Base-by-base conservation (phyloP, 2,888 invertebrate species). In the Monochamus alternatus region DNA sequence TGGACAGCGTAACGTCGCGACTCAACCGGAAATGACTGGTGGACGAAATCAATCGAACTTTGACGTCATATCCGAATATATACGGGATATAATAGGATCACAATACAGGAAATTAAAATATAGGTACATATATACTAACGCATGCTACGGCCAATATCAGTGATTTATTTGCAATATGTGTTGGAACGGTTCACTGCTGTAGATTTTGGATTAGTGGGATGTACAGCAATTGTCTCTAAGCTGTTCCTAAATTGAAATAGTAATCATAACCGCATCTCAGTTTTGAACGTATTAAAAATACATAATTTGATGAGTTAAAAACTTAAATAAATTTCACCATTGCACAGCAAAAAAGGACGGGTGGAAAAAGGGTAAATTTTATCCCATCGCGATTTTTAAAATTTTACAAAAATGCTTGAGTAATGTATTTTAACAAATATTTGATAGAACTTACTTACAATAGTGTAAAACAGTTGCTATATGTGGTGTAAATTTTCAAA, bases 81-180 rank as follows among this genome's bases (percentile, higher is more conserved):
- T 84, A 81, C 81, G 81, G 84, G 84, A 85, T 85, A 86, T 87
- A 87, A 88, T 87, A 84, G 87, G 84, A 85, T 83, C 85, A 86
- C 86, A 86, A 86, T 85, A 87, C 88, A 88, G 88, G 88, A 88
- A 88, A 88, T 88, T 88, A 88, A 88, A 88, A 88, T 87, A 85
- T 85, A 86, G 83, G 82, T 84, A 86, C 86, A 85, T 85, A 85
- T 84, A 85, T 12, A 14, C 81, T 80, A 78, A 70, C 75, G 76
- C 77, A 67, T 67, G 60, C 65, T 72, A 66, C 74, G 75, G 71
- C 75, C 75, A 72, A 77, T 77, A 75, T 75, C 74, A 76, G 70
- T 81, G 78, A 80, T 78, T 78, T 79, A 80, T 80, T 76, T 73
- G 60, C 31, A 69, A 43, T 62, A 69, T 69, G 47, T 69, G 60